Percentiles rank a stretch among this genome's conserved stretches.
Conservation (phyloP, 1,140 invertebrate genomes). For the Musca vetustissima region DNA sequence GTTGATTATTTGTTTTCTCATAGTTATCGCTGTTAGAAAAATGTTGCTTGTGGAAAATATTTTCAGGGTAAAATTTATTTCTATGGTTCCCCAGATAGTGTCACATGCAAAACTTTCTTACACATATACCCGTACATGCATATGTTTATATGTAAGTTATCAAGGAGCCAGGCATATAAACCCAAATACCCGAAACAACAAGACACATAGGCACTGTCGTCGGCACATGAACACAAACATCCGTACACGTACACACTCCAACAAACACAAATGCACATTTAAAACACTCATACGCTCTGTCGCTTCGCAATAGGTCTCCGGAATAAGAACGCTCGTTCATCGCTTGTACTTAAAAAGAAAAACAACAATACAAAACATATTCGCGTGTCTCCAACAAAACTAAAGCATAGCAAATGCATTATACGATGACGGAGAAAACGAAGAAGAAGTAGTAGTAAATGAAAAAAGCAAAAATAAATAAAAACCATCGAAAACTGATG, state of each 20-base stretch:
- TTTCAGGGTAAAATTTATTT: constrained; percentile 21
- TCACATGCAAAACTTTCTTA: background rate
- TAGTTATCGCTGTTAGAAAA: too few relatives aligned
- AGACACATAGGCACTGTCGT: background rate
- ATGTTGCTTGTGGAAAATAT: background rate
- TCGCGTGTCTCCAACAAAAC: constrained; percentile 11
- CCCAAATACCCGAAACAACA: constrained; percentile 2
- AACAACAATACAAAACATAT: background rate
- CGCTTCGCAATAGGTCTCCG: background rate
- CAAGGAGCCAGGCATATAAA: background rate
- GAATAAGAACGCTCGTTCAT: too few relatives aligned
- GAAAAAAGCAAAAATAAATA: background rate
- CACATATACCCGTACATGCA: too few relatives aligned
- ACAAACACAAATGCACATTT: constrained; percentile 1
- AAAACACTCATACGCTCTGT: constrained; percentile 14
- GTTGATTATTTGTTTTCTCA: too few relatives aligned
- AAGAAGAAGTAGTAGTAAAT: background rate
- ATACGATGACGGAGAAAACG: background rate
- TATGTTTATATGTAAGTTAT: too few relatives aligned
- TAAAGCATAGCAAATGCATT: constrained; percentile 18
- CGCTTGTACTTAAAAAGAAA: background rate
- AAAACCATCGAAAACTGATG: background rate
- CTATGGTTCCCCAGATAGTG: constrained; percentile 19
- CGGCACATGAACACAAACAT: background rate
- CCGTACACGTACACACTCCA: too few relatives aligned